phyloP scores from a whole-genome alignment of 2,797 vertebrate species.

The Hydrocynus forskahlii region DNA sequence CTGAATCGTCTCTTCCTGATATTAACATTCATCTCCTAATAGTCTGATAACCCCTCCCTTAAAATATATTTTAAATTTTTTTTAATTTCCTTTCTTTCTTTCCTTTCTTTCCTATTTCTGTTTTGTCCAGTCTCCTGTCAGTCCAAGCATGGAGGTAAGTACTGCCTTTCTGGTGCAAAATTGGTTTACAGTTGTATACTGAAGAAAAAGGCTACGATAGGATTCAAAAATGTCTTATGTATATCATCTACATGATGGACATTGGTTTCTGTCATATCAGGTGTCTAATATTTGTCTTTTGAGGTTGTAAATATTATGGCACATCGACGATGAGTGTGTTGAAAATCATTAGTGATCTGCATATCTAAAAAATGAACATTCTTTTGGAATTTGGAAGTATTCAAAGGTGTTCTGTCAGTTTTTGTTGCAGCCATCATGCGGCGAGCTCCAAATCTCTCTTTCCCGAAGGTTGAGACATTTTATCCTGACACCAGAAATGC shows the following conservation, averaged over 20 bases:
- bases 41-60: not conserved
- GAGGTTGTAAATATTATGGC: not conserved
- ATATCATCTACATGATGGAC: not conserved
- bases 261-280: not conserved
- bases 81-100: too few relatives aligned
- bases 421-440: slow-evolving; percentile 8
- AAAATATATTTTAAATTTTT: not conserved
- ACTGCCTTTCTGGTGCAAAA: slow-evolving; percentile 24
- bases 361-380: not conserved
- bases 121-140: slow-evolving; percentile 84
- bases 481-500: slow-evolving; percentile 54
- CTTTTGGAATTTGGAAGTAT: not conserved
- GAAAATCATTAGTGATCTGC: not conserved
- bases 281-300: not conserved
- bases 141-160: slow-evolving; percentile 91
- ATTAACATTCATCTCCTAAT: not conserved
- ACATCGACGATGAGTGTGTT: not conserved
- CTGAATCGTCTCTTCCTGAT: not conserved
- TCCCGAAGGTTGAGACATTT: slow-evolving; percentile 52
- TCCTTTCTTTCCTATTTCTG: slow-evolving; percentile 27
- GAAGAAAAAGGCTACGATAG: not conserved
- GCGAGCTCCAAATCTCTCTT: slow-evolving; percentile 29
- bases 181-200: not conserved
- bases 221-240: too few relatives aligned
- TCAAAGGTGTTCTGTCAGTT: slow-evolving; percentile 1